Evolutionary conservation across 1,140 invertebrate species (phyloP), one percentile per base, ranked within the genome.

Genomic region (Wasmannia auropunctata): DNA sequence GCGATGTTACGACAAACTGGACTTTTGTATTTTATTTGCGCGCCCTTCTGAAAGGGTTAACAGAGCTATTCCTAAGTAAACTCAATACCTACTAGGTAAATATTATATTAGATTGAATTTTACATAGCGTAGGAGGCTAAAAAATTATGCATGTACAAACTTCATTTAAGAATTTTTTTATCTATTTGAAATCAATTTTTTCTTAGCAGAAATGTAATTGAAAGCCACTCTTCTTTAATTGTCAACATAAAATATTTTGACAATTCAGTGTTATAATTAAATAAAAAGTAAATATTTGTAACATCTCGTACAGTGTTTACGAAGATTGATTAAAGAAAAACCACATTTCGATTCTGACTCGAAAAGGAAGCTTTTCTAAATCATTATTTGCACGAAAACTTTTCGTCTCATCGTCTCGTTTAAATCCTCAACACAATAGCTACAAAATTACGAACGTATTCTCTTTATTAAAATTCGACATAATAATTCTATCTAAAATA

Each of bases 1-100:
- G 70, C 54, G 75, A 81, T 25, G 40, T 70, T 37, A 63, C 34
- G 54, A 85, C 34, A 51, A 63, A 22, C 74, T 46, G 40, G 43
- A 51, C 22, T 14, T 49, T 51, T 54, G n/a, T 75, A 54, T 37
- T 40, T 22, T 28, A 14, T 37, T 46, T 51, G n/a, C 7, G n/a
- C 7, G 19, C 10, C 7, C 14, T n/a, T 37, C 28, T 69, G 25
- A 37, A 62, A 51, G n/a, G 14, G 19, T 37, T 37, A 25, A 75
- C 7, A 10, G 11, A 77, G 7, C 40, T 2, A 31, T 11, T 11
- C 1, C n/a, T 6, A 22, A 37, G 6, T 25, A 70, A 7, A n/a
- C 0, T 70, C 25, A 51, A 69, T 49, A 19, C n/a, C n/a, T 19
- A 10, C 7, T 16, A 25, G 22, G 10, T 22, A 19, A 60, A 63